phyloP scores from a whole-genome alignment of 2,113 vertebrate species.

The Saguinus imperator region DNA sequence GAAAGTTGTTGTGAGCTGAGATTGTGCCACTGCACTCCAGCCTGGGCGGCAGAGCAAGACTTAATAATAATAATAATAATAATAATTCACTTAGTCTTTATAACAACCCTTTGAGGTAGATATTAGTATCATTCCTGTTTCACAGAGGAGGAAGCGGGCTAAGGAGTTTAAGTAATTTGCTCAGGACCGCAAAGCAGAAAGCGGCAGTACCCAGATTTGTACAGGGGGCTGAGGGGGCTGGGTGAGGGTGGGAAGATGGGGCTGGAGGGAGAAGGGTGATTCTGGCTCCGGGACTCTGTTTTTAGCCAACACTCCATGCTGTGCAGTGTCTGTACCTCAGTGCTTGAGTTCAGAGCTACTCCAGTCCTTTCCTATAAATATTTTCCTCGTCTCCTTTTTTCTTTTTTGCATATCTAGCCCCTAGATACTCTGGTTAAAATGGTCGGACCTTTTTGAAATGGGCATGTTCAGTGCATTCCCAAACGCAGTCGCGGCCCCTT shows the following conservation, averaged over 20 bases:
- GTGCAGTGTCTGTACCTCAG: not conserved
- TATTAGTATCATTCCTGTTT: not conserved
- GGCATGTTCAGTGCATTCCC: not conserved
- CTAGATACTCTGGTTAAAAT: not conserved
- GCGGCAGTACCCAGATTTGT: not conserved
- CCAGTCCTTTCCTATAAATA: not conserved
- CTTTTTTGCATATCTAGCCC: not conserved
- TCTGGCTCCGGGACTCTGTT: not conserved
- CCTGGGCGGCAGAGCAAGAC: too few species aligned
- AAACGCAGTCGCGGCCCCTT: not conserved
- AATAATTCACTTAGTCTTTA: not conserved
- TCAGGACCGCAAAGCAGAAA: not conserved
- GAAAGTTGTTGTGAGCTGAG: too few species aligned
- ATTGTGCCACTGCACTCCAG: too few species aligned
- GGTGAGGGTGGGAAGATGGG: not conserved
- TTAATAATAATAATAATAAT: too few species aligned
- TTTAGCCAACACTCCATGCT: not conserved
- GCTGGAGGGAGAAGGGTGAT: fast-evolving
- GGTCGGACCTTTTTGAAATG: not conserved
- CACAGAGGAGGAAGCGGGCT: not conserved
- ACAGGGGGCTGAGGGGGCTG: fast-evolving
- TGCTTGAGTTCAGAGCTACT: not conserved
- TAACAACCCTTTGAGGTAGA: not conserved
- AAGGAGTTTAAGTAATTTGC: not conserved
- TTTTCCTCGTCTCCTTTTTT: not conserved